Evolutionary conservation across 2,113 vertebrate species (phyloP).

Genomic region (Forbesichthys papilliferus): DNA sequence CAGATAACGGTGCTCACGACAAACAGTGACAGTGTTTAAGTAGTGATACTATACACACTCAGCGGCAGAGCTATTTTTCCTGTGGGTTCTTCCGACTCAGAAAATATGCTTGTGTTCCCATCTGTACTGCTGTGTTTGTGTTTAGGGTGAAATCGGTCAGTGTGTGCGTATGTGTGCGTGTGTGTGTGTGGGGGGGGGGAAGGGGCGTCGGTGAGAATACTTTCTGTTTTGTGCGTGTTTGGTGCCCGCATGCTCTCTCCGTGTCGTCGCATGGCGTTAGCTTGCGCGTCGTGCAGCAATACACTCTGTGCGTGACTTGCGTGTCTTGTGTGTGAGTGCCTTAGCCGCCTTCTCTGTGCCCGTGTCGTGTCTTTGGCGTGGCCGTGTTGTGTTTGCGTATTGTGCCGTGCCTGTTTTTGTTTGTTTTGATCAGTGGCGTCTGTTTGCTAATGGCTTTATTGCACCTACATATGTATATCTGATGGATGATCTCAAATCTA

Average conservation of each 20-base stretch:
- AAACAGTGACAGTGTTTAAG: conserved; percentile 27
- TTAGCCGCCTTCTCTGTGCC: conserved; percentile 25
- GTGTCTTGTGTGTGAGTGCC: conserved; percentile 18
- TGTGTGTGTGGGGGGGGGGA: conserved; percentile 17
- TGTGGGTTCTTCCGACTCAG: conserved; percentile 76
- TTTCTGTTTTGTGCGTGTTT: conserved; percentile 36
- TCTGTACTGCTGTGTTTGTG: conserved; percentile 63
- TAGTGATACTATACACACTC: conserved; percentile 37
- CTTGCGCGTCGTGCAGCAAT: conserved; percentile 29
- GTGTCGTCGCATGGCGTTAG: conserved; percentile 49
- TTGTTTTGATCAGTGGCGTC: conserved; percentile 60
- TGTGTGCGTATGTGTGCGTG: conserved; percentile 16
- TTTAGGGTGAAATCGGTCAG: conserved; percentile 39
- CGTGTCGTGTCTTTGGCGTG: conserved; percentile 33
- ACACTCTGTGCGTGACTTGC: neutral
- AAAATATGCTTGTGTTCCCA: conserved; percentile 69
- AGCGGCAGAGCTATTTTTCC: conserved; percentile 69
- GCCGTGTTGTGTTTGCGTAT: conserved; percentile 19
- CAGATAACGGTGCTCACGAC: conserved; percentile 24
- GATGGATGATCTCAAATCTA: conserved; percentile 64
- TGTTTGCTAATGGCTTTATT: conserved; percentile 63
- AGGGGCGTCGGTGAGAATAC: conserved; percentile 2
- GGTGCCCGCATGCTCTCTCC: conserved; percentile 52
- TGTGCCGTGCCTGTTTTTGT: conserved; percentile 60
- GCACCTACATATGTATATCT: conserved; percentile 19